Evolutionary conservation across 1,140 invertebrate genomes (phyloP).

Genomic region (Berghia stephanieae): DNA sequence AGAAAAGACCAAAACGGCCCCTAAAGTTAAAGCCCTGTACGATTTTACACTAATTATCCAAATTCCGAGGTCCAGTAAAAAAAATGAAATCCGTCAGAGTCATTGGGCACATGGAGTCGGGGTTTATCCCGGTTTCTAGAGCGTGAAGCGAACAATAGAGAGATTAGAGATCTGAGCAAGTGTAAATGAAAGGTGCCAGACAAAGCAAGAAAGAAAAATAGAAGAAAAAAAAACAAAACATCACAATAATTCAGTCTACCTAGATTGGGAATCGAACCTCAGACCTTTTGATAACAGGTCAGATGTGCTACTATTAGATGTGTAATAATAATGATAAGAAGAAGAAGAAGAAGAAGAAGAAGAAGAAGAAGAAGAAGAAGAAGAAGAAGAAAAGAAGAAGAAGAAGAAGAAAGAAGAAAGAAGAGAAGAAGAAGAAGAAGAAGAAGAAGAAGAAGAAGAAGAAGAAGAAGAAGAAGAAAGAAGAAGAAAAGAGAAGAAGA

Average conservation of each 20-base stretch:
- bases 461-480: not conserved
- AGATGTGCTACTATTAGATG: slow-evolving; percentile 7
- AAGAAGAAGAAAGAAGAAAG: slow-evolving; percentile 1
- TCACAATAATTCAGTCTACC: slow-evolving; percentile 14
- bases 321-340: not conserved
- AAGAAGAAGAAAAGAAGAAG: not conserved
- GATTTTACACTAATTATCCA: too few relatives aligned
- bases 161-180: not conserved
- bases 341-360: not conserved
- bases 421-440: slow-evolving; percentile 13
- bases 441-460: slow-evolving; percentile 1
- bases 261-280: too few relatives aligned
- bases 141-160: not conserved
- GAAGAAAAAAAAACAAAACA: too few relatives aligned
- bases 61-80: too few relatives aligned
- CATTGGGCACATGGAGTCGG: too few relatives aligned
- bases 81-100: too few relatives aligned
- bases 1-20: too few relatives aligned
- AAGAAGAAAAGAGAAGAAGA: not conserved
- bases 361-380: not conserved
- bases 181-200: too few relatives aligned
- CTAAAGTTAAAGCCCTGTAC: too few relatives aligned
- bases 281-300: not conserved
- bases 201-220: too few relatives aligned
- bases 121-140: too few relatives aligned